phyloP scores from a whole-genome alignment of 2,113 vertebrate genomes.

The Cryptomyrus ogoouensis region DNA sequence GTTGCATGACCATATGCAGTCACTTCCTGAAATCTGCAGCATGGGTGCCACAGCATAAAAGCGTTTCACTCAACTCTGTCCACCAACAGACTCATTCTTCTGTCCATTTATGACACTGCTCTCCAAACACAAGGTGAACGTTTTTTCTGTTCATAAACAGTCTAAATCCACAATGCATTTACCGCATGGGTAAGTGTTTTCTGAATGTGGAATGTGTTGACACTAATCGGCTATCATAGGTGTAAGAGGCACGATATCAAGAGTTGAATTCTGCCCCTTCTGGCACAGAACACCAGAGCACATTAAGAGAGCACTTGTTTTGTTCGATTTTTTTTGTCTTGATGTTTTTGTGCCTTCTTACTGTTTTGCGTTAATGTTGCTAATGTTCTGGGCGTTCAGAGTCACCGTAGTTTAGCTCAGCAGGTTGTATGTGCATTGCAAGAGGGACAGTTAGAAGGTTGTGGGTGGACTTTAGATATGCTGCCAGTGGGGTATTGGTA shows the following conservation, averaged over 20 bases:
- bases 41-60: neutral
- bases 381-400: neutral
- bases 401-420: neutral
- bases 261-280: neutral
- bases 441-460: neutral
- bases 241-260: neutral
- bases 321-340: neutral
- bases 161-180: neutral
- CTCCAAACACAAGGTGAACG: neutral
- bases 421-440: neutral
- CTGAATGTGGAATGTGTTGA: neutral
- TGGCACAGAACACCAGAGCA: neutral
- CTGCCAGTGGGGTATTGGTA: neutral
- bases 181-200: neutral
- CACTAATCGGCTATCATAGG: neutral
- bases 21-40: slow-evolving; percentile 52
- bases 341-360: neutral
- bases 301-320: neutral
- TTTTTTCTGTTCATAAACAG: neutral
- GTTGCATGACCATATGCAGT: slow-evolving; percentile 37
- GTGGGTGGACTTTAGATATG: neutral
- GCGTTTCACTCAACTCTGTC: neutral
- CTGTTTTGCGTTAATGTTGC: neutral
- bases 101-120: neutral
- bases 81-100: neutral